Evolutionary conservation across 2,797 vertebrate genomes (phyloP).

Genomic region (Bryconaethiops microstoma): DNA sequence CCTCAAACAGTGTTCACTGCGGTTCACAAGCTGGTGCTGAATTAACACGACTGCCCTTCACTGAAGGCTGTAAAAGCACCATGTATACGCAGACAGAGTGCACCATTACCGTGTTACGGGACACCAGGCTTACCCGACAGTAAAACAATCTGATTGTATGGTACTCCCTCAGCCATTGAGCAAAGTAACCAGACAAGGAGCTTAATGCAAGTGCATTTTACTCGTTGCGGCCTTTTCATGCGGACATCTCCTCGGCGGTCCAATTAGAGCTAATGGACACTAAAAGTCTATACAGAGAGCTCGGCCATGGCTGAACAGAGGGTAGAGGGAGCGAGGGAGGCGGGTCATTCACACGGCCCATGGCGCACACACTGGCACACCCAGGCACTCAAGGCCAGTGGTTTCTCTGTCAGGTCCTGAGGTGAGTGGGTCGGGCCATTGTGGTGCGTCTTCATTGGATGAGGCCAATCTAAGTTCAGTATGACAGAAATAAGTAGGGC

Average conservation of each 20-base stretch:
- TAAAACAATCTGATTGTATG: conserved; percentile 45
- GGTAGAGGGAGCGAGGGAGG: not conserved
- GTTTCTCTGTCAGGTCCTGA: conserved; percentile 34
- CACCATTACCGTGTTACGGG: conserved; percentile 31
- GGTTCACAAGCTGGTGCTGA: not conserved
- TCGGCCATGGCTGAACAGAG: conserved; percentile 17
- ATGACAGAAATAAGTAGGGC: conserved; percentile 43
- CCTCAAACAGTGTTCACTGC: not conserved
- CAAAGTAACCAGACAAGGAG: conserved; percentile 33
- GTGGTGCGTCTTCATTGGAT: conserved; percentile 33
- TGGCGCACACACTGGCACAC: conserved; percentile 26
- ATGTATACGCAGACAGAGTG: not conserved
- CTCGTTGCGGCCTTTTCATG: conserved; percentile 39
- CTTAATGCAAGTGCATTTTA: conserved; percentile 54
- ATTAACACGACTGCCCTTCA: not conserved
- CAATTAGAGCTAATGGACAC: conserved; percentile 62
- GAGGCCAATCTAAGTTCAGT: conserved; percentile 37
- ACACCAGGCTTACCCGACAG: conserved; percentile 24
- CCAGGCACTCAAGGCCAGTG: conserved; percentile 26
- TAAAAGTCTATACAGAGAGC: conserved; percentile 53
- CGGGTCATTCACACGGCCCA: conserved; percentile 37
- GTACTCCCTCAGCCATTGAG: conserved; percentile 29
- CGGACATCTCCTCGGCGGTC: conserved; percentile 46
- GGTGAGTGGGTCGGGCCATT: conserved; percentile 38
- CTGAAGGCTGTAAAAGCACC: not conserved